A percentile compares a stretch with the other conserved stretches of the same genome.
Evolutionary conservation across 2,888 invertebrate genomes (phyloP).

Genomic region (Eucera pruinosa): DNA sequence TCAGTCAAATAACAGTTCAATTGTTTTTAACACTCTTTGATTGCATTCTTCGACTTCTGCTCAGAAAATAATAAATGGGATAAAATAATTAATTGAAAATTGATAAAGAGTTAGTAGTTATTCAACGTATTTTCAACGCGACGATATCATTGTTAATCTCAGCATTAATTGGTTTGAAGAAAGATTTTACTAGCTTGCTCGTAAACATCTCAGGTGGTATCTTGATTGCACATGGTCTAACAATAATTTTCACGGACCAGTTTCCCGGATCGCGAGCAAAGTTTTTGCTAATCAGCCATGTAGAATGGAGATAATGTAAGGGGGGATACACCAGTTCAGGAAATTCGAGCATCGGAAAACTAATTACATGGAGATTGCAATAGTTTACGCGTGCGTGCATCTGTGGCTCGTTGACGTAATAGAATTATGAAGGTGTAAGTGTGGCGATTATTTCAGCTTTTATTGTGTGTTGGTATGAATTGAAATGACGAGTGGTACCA

Average conservation of each 20-base stretch:
- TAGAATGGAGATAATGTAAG: constrained; percentile 19
- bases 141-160: too few species aligned
- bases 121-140: too few species aligned
- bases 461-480: too few species aligned
- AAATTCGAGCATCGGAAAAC: constrained; percentile 5
- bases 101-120: too few species aligned
- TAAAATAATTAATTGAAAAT: too few species aligned
- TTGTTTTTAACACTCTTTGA: too few species aligned
- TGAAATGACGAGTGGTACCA: too few species aligned
- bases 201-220: constrained; percentile 1
- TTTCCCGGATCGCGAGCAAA: not conserved
- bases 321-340: not conserved
- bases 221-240: not conserved
- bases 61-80: too few species aligned
- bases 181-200: not conserved
- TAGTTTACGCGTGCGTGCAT: constrained; percentile 20
- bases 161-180: too few species aligned
- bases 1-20: too few species aligned
- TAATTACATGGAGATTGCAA: constrained; percentile 25
- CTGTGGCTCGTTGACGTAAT: not conserved
- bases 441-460: not conserved
- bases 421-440: not conserved
- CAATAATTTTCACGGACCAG: not conserved
- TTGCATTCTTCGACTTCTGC: too few species aligned
- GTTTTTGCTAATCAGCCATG: constrained; percentile 34